Evolutionary conservation across 2,888 invertebrate species (phyloP).

Genomic region (Pelosia muscerda): DNA sequence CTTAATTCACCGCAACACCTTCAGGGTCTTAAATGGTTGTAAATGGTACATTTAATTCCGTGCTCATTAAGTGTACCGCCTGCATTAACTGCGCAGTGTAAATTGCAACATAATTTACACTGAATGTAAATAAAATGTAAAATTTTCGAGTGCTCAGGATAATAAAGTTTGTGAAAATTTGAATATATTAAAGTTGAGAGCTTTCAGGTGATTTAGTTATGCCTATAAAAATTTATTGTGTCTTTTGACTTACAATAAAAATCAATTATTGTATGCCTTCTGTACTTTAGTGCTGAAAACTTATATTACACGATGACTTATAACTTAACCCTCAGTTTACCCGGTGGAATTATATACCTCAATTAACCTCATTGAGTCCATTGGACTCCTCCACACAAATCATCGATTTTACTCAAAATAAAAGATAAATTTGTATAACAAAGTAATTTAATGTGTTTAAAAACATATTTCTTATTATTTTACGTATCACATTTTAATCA

Average conservation of each 20-base stretch:
- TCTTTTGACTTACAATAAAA: not conserved
- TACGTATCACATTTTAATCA: no score
- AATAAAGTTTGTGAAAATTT: not conserved
- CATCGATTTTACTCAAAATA: no score
- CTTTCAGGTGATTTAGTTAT: not conserved
- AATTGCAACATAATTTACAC: constrained; percentile 17
- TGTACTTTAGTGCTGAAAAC: not conserved
- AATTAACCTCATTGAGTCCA: no score
- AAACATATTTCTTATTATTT: no score
- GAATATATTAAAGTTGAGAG: not conserved
- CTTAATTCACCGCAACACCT: constrained; percentile 10
- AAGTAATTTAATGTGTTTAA: no score
- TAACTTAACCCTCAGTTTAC: not conserved
- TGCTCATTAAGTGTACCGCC: constrained; percentile 16
- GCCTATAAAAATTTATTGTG: not conserved
- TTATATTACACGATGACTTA: not conserved
- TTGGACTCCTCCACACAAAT: no score
- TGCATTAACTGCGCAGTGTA: constrained; percentile 12
- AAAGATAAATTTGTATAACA: no score
- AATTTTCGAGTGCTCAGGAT: constrained; percentile 1
- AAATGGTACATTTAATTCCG: constrained; percentile 14
- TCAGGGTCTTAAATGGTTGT: constrained; percentile 9
- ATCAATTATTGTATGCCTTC: not conserved
- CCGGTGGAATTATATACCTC: no score
- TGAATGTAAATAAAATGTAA: constrained; percentile 11